Evolutionary conservation across 1,140 invertebrate genomes (phyloP), one percentile per base, ranked within the genome.

Genomic region (Diachasma alloeum): DNA sequence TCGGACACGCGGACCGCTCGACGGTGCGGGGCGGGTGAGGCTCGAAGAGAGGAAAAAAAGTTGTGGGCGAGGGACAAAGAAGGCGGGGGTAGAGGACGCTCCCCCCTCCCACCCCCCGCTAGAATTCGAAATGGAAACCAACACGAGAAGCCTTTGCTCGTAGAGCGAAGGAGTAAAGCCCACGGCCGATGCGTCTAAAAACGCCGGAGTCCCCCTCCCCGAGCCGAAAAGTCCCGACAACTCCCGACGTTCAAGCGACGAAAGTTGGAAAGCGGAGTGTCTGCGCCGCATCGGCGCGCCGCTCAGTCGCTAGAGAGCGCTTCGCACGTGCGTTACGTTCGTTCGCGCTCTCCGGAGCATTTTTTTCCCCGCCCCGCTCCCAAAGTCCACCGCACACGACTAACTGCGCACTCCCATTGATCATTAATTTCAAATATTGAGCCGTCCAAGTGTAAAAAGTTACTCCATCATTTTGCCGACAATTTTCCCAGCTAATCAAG

Each of bases 251-350:
- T 46, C 26, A 11, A 48, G n/a, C 19, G 37, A 11, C 19, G 31
- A 31, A 31, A 31, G 31, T 31, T 31, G 31, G 31, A 31, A 31
- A 5, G 11, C 39, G 36, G 59, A 59, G 80, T 48, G 76, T 67
- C 73, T 73, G 78, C 66, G 67, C 73, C 59, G 46, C 63, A 72
- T 59, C 80, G 75, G 79, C 69, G 67, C 80, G 26, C 39, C 44
- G 72, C 71, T 83, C 84, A 87, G 87, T 88, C 84, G 87, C 85
- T 75, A 85, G 83, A 85, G 85, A 85, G 87, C 87, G 86, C 85
- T 85, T 83, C 72, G 31, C 78, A 81, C 79, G 85, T 78, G 74
- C 22, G 26, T 31, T 67, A 83, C 82, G 83, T 63, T 80, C 59
- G 36, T 74, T 71, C 74, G 81, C 84, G 85, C 82, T 83, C 68